These are phyloP conservation scores for Tetramorium alpestre DNA, from an alignment of 1,140 invertebrate genomes.

Conservation along the genomic window DNA sequence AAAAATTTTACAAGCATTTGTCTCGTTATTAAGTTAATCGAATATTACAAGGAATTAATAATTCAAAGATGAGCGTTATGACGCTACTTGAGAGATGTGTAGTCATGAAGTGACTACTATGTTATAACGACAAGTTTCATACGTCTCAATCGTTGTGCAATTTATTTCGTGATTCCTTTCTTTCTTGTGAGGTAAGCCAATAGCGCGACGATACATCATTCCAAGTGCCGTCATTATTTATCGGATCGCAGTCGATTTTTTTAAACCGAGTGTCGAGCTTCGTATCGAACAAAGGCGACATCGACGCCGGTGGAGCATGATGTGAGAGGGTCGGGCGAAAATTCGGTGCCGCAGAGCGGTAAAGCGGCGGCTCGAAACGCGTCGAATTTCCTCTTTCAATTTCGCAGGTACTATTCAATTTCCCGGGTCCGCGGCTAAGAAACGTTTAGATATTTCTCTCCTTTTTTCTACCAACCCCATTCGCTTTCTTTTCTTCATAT, in stretches of 20 bases:
- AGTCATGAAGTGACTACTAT: background rate
- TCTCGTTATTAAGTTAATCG: background rate
- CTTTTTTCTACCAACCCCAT: constrained; percentile 23
- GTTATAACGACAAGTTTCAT: constrained; percentile 8
- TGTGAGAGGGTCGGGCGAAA: constrained; percentile 33
- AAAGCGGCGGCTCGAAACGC: constrained; percentile 71
- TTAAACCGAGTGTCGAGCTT: background rate
- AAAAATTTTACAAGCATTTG: background rate
- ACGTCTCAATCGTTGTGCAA: constrained; percentile 24
- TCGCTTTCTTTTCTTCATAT: constrained; percentile 51
- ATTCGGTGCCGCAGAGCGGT: constrained; percentile 55
- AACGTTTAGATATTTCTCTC: constrained; percentile 60
- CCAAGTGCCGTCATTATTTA: background rate
- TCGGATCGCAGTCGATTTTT: constrained; percentile 29
- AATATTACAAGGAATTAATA: background rate
- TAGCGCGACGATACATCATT: constrained; percentile 32
- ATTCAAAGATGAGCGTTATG: background rate
- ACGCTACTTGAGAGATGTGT: background rate
- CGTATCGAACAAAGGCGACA: constrained; percentile 28
- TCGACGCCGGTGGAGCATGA: background rate
- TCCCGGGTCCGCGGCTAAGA: constrained; percentile 71
- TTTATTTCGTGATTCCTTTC: constrained; percentile 2
- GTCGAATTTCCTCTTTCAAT: constrained; percentile 80
- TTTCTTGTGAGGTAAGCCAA: background rate
- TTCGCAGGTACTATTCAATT: constrained; percentile 80